Base-by-base conservation (phyloP, 2,797 vertebrate species). In the Helarctos malayanus region DNA sequence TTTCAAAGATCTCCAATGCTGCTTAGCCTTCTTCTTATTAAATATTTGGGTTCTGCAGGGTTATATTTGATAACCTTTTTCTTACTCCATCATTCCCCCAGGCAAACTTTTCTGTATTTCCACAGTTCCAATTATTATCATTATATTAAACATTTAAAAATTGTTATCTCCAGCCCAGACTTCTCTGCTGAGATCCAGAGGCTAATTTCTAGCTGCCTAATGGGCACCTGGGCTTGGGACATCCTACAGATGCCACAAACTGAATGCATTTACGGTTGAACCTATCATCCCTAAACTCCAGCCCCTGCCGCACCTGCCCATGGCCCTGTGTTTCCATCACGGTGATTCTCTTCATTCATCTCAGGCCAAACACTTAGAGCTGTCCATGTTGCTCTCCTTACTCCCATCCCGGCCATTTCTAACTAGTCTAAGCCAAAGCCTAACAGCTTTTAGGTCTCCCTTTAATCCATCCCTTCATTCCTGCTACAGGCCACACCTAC, bases 81-180 rank as follows among this genome's bases (percentile, higher is more conserved):
- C 61, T 76, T 25, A 52, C 7, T 52, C 49, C 56, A 27, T 25
- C 29, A 54, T 25, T 80, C 52, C 16, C 8, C 32, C 5, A 21
- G 15, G 52, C 69, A 95, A 87, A 95, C 49, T 56, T 54, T n/a
- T 14, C 52, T 21, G 29, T 82, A 35, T 12, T 32, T 89, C 9
- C 38, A 45, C 10, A 3, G 45, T 80, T 86, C 93, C 29, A 32
- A 45, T 83, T 38, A 91, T n/a, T 80, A 95, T 38, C 35, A 59
- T 47, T 65, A 86, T 35, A 84, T 65, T 71, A 65, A 63, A 65
- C 32, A 68, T 81, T 91, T 95, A 63, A 19, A 65, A 61, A 90
- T 76, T 54, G n/a, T 29, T 29, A 23, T 54, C 45, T 92, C 75
- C 19, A 93, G 47, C 45, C 35, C 49, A 81, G 56, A 3, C 18